Conservation (phyloP, 1,140 invertebrate species). For the Drosophila miranda region DNA sequence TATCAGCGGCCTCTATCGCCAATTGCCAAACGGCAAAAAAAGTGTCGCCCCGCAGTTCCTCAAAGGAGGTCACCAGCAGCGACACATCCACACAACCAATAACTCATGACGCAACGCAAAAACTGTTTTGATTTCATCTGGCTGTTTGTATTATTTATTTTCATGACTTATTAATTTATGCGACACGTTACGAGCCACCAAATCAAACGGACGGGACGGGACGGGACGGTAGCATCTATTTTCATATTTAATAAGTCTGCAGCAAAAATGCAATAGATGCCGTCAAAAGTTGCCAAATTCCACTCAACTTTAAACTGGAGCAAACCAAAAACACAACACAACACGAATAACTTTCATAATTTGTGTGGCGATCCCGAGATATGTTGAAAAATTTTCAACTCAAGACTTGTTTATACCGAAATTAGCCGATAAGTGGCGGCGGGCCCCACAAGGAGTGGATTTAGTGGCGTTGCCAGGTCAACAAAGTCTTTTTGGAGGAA, state of each 20-base stretch:
- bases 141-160: conserved; percentile 33
- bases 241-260: conserved; percentile 26
- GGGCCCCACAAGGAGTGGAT: too few relatives aligned
- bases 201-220: background rate
- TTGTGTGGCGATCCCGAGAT: conserved; percentile 8
- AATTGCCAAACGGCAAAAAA: too few relatives aligned
- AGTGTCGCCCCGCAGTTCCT: background rate
- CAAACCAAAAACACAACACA: conserved; percentile 11
- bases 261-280: conserved; percentile 18
- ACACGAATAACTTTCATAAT: conserved; percentile 44
- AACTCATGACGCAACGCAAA: conserved; percentile 26
- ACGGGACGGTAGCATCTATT: background rate
- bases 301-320: conserved; percentile 26
- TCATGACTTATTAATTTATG: conserved; percentile 50
- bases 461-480: conserved; percentile 18
- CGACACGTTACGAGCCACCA: conserved; percentile 37
- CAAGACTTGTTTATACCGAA: conserved; percentile 13
- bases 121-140: conserved; percentile 21
- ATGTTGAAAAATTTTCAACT: background rate
- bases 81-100: conserved; percentile 1
- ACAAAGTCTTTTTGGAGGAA: conserved; percentile 2
- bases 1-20: too few relatives aligned
- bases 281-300: conserved; percentile 34
- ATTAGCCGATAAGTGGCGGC: too few relatives aligned
- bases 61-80: conserved; percentile 22